These are phyloP conservation scores for Embidobia sp. DNA, from an alignment of 2,888 invertebrate genomes.

Conservation along the genomic window DNA sequence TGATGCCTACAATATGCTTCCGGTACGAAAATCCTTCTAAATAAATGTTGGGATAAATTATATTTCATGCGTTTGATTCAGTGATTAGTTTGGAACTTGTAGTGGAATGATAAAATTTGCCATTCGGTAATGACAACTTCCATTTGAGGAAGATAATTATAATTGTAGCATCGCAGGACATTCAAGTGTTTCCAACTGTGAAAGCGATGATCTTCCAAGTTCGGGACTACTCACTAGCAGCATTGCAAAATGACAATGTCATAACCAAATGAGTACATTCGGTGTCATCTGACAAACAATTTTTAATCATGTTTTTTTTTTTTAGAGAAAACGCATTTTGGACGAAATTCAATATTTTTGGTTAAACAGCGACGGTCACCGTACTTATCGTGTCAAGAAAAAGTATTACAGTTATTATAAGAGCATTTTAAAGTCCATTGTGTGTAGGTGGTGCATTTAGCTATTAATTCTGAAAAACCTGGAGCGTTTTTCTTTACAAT, in stretches of 20 bases:
- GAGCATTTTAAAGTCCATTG: too few relatives aligned
- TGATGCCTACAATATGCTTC: too few relatives aligned
- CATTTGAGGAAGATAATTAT: background rate
- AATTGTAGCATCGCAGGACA: background rate
- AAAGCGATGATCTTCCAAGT: slow-evolving; percentile 3
- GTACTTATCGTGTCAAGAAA: too few relatives aligned
- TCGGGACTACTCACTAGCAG: slow-evolving; percentile 7
- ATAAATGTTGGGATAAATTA: too few relatives aligned
- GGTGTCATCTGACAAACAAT: too few relatives aligned
- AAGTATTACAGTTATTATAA: too few relatives aligned
- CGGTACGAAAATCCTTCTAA: background rate
- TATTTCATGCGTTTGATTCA: too few relatives aligned
- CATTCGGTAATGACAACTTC: background rate
- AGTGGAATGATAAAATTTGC: background rate
- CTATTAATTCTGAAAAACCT: too few relatives aligned
- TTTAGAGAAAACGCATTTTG: background rate
- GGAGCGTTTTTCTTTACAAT: too few relatives aligned
- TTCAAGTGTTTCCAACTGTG: background rate
- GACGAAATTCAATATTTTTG: background rate
- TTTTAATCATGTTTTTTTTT: too few relatives aligned
- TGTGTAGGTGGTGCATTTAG: too few relatives aligned
- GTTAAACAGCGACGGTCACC: too few relatives aligned
- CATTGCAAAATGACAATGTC: background rate
- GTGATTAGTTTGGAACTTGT: background rate
- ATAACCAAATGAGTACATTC: background rate